Base-by-base conservation (phyloP, 2,113 vertebrate genomes). In the Thomomys bottae region DNA sequence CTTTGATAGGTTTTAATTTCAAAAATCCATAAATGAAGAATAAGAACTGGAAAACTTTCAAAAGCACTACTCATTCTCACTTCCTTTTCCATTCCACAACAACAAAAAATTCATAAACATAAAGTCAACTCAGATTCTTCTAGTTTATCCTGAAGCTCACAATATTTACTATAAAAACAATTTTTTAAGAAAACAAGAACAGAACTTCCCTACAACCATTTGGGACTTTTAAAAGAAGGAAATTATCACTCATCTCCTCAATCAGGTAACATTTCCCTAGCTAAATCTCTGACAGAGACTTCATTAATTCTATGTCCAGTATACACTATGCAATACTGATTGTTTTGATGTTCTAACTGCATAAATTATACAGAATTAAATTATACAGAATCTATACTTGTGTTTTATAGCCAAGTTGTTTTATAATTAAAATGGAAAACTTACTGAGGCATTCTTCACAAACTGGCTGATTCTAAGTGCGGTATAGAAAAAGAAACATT, bases 401-500 rank as follows among this genome's bases (percentile, higher is more conserved):
- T n/a, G 8, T 42, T 80, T 83, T 57, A 89, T 68, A 70, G 66
- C 70, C 76, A 77, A 84, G 71, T 63, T 82, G 42, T 75, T 45
- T 45, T 30, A 4, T 40, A n/a, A 54, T 59, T 38, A 84, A 71
- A 82, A 77, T 87, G 68, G 82, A 90, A 87, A 87, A 11, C 14
- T 72, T 61, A n/a, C 20, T 45, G 21, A 85, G 21, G 17, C 5
- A 61, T 40, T 76, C n/a, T 18, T 54, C 21, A 14, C 30, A 68
- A 85, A 86, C 21, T 83, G 78, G 21, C 45, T 68, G 11, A 88
- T 88, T 61, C 30, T 5, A 57, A 64, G 84, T 73, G 68, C 34
- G 68, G 68, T 21, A 89, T 2, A n/a, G 36, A 81, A 92, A 94
- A 92, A 89, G 45, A 45, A 40, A 20, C 28, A 88, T 3, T 72